Conservation (phyloP, 2,797 vertebrate species). For the Graptemys geographica region DNA sequence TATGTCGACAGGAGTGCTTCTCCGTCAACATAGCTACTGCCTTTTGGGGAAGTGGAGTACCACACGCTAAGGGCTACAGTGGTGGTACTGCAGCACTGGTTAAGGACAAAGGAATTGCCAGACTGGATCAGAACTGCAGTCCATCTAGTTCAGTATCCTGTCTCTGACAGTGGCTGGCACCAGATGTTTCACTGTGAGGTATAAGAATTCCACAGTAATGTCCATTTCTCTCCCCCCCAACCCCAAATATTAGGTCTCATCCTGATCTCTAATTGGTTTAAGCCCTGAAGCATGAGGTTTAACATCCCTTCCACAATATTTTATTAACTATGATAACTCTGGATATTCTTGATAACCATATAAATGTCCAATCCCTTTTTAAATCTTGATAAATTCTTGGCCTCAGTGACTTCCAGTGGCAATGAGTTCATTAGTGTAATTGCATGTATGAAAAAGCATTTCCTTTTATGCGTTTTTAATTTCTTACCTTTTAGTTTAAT, state of each 20-base stretch:
- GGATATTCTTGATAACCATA: not conserved
- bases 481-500: not conserved
- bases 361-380: rapidly evolving
- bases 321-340: not conserved
- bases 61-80: too few relatives aligned
- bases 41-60: too few relatives aligned
- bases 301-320: not conserved
- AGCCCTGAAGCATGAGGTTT: not conserved
- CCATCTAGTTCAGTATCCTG: rapidly evolving
- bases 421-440: not conserved
- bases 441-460: rapidly evolving
- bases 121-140: not conserved
- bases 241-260: not conserved
- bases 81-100: too few relatives aligned
- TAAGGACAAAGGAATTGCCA: too few relatives aligned
- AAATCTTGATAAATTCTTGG: not conserved
- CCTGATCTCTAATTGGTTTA: not conserved
- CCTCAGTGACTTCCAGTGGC: rapidly evolving
- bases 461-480: not conserved
- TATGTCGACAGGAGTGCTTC: too few relatives aligned
- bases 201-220: too few relatives aligned
- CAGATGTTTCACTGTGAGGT: not conserved
- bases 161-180: too few relatives aligned
- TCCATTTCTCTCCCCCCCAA: too few relatives aligned
- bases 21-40: too few relatives aligned